Percentiles rank a stretch among this genome's conserved stretches.
Conservation (phyloP, 2,113 vertebrate genomes). For the Semnornis frantzii region DNA sequence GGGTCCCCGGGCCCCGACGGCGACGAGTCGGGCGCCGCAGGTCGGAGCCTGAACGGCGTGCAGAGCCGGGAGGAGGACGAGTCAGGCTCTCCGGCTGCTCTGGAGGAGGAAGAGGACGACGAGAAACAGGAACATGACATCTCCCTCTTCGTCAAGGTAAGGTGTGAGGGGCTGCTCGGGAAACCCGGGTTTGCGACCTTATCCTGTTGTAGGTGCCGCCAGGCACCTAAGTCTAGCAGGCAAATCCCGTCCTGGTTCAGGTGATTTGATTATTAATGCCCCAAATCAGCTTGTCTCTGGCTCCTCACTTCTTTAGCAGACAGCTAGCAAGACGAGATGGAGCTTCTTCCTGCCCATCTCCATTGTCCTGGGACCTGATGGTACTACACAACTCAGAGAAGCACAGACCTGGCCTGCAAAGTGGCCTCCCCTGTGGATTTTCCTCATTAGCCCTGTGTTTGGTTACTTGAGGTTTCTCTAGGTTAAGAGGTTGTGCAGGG, state of each 20-base stretch:
- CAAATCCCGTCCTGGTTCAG: not conserved
- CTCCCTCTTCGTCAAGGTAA: slow-evolving; percentile 89
- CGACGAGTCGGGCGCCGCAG: not conserved
- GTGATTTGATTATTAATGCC: not conserved
- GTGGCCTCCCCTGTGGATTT: not conserved
- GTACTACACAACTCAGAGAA: no score
- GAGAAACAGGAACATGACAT: slow-evolving; percentile 79
- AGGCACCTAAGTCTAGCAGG: not conserved
- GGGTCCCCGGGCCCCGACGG: not conserved
- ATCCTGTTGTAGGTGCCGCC: not conserved
- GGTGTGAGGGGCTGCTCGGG: not conserved
- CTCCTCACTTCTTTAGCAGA: not conserved
- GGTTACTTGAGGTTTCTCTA: not conserved
- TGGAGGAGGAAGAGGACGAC: not conserved
- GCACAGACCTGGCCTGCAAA: not conserved
- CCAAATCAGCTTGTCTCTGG: not conserved
- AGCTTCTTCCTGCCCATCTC: not conserved
- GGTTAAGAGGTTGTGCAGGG: not conserved
- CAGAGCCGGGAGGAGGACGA: not conserved
- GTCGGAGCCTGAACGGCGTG: slow-evolving; percentile 33
- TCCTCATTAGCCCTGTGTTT: no score
- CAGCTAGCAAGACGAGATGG: fast-evolving
- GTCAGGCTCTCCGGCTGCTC: not conserved
- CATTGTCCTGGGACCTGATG: not conserved
- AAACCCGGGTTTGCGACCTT: fast-evolving